Conservation (phyloP, 2,113 vertebrate genomes). For the Daubentonia madagascariensis region DNA sequence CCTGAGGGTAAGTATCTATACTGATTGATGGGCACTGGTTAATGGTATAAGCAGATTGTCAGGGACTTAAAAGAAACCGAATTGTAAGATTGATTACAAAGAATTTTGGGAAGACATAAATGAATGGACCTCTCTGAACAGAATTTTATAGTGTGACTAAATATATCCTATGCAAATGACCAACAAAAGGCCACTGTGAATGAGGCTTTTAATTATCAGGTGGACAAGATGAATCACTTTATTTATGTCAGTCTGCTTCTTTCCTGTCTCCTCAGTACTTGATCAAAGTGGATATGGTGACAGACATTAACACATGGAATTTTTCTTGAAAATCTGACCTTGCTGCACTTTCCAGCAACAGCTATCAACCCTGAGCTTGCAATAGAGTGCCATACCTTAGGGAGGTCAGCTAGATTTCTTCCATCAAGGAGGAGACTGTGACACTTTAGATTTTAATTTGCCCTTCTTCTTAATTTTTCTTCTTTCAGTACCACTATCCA, state of each 20-base stretch:
- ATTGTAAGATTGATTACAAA: slow-evolving; percentile 29
- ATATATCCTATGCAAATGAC: background rate
- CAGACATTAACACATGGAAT: background rate
- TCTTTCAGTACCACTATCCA: background rate
- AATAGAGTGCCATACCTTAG: too few relatives aligned
- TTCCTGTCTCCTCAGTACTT: background rate
- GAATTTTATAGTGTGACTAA: slow-evolving; percentile 7
- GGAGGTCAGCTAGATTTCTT: background rate
- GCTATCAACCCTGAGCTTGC: background rate
- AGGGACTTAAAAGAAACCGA: slow-evolving; percentile 6
- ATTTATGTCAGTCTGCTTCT: background rate
- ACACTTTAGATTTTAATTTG: background rate
- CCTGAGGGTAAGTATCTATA: background rate
- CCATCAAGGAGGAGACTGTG: background rate
- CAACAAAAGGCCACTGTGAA: background rate
- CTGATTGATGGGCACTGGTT: slow-evolving; percentile 9
- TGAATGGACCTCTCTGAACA: background rate
- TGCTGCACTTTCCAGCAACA: background rate
- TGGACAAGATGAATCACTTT: background rate
- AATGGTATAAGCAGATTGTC: slow-evolving; percentile 48
- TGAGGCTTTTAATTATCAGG: slow-evolving; percentile 29
- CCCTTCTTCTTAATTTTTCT: background rate
- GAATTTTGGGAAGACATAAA: background rate
- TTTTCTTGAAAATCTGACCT: background rate
- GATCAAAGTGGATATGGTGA: background rate